Evolutionary conservation across 2,797 vertebrate genomes (phyloP).

Genomic region (Propithecus deckenii): DNA sequence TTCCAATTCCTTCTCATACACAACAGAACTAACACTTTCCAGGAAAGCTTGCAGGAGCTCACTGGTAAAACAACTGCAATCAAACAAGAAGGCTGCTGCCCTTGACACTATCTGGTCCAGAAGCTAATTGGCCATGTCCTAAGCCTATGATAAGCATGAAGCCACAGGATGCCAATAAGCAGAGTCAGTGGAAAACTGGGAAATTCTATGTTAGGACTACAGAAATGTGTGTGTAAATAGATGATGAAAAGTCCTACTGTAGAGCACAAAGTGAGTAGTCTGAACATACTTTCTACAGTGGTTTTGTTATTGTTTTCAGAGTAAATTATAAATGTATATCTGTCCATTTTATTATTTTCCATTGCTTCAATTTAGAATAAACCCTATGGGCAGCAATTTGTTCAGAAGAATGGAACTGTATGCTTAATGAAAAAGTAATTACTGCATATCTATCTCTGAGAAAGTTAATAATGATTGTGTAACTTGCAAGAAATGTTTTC

Average conservation of each 20-base stretch:
- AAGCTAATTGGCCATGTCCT: neutral
- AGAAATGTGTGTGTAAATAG: neutral
- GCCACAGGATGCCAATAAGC: neutral
- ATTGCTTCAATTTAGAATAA: neutral
- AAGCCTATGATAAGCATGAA: neutral
- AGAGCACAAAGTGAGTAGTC: neutral
- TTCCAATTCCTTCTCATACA: neutral
- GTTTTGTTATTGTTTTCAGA: neutral
- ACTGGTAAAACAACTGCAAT: neutral
- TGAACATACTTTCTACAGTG: neutral
- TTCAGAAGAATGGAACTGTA: neutral
- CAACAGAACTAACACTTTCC: neutral
- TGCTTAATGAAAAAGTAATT: conserved; percentile 33
- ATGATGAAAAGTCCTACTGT: neutral
- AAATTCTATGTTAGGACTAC: neutral
- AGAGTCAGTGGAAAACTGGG: neutral
- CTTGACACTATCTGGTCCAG: neutral
- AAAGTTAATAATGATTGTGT: neutral
- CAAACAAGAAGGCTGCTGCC: neutral
- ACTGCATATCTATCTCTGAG: neutral
- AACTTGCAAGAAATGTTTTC: neutral
- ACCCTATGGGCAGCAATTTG: neutral
- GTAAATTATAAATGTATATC: neutral
- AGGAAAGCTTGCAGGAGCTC: neutral
- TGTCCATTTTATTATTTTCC: neutral